phyloP scores from a whole-genome alignment of 2,113 vertebrate genomes.

The Limanda limanda region DNA sequence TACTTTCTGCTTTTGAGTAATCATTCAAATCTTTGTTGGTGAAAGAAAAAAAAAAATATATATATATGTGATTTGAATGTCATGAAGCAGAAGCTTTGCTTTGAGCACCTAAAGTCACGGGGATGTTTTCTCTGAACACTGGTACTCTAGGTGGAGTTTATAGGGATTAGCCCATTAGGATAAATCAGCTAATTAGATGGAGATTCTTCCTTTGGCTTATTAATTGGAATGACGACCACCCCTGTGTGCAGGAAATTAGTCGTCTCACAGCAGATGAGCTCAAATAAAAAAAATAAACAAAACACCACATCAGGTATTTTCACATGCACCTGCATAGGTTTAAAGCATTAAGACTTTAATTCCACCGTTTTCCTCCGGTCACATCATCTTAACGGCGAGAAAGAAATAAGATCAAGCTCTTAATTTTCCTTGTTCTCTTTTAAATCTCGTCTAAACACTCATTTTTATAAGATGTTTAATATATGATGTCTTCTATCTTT shows the following conservation, averaged over 20 bases:
- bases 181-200: slow-evolving; percentile 81
- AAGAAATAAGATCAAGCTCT: slow-evolving; percentile 19
- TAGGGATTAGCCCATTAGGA: slow-evolving; percentile 77
- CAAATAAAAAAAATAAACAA: slow-evolving; percentile 38
- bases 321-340: slow-evolving; percentile 58
- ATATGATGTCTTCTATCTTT: too few species aligned
- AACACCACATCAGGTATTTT: slow-evolving; percentile 58
- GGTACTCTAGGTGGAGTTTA: slow-evolving; percentile 63
- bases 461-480: too few species aligned
- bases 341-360: neutral
- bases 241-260: slow-evolving; percentile 61
- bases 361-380: neutral
- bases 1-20: neutral
- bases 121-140: slow-evolving; percentile 32
- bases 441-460: too few species aligned
- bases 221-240: slow-evolving; percentile 76
- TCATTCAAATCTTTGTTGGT: neutral
- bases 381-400: neutral
- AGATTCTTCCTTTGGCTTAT: slow-evolving; percentile 74
- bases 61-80: neutral
- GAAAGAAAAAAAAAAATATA: neutral
- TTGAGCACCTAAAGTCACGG: neutral
- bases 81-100: neutral
- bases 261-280: slow-evolving; percentile 54
- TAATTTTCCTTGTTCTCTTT: slow-evolving; percentile 35